Evolutionary conservation across 2,797 vertebrate species (phyloP), one percentile per base, ranked within the genome.

Genomic region (Melanotaenia parkinsoni): DNA sequence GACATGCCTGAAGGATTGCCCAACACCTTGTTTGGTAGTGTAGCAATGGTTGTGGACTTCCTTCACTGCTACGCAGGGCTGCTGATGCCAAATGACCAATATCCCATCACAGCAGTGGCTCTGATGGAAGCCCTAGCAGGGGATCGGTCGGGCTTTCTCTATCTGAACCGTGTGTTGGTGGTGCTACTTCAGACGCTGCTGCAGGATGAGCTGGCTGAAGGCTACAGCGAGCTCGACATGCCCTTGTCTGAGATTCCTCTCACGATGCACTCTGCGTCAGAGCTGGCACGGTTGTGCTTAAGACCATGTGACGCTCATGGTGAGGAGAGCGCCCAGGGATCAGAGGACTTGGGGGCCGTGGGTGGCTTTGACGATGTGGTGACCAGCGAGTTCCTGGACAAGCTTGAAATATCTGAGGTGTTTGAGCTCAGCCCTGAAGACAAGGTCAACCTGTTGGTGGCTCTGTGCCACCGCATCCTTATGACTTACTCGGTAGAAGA

Each of bases 401-500:
- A 96, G 77, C 94, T 99, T 14, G 98, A 99, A 80, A 96, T 96
- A 0, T 89, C 95, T 0, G 98, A 99, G 80, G 97, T 99, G 79
- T 99, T 99, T 72, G 98, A 99, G 81, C 86, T 99, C 60, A 94
- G 92, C 3, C 94, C 97, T 0, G 95, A 96, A 47, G 98, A 99
- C 91, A 99, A 99, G 77, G 90, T 98, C 35, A 94, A 26, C 82
- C 95, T 99, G 77, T 91, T 99, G 12, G 93, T 96, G 28, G 97
- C 97, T 0, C 94, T 99, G 30, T 98, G 96, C 81, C 97, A 99
- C 88, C 96, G 98, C 33, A 99, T 99, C 70, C 95, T 99, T 1
- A 98, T 99, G 97, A 99, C 98, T 0, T 99, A 99, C 84, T 99
- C 97, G 0, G 96, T 99, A 56, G 97, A 98, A 83, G 97, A 99